Conservation (phyloP, 2,888 invertebrate species). For the Acleris sparsana region DNA sequence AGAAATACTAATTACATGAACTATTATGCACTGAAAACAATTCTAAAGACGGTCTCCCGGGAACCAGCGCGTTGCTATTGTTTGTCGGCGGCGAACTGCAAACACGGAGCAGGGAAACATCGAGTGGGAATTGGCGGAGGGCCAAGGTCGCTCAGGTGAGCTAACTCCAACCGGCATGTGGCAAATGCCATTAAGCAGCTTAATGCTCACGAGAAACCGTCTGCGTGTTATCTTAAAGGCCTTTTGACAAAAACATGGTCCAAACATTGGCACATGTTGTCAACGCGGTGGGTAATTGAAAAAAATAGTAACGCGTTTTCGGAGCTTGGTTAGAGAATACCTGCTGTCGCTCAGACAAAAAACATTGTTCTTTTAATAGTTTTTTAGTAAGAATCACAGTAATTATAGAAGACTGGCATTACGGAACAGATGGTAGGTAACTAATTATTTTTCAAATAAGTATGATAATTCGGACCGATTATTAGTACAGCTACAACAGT, state of each 20-base stretch:
- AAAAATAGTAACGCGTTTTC: too few species aligned
- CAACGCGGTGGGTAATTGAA: constrained; percentile 15
- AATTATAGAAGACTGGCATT: too few species aligned
- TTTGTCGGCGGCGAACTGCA: constrained; percentile 78
- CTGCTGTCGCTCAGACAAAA: too few species aligned
- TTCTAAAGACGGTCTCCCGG: constrained; percentile 43
- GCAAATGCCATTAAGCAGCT: constrained; percentile 37
- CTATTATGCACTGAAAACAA: constrained; percentile 29
- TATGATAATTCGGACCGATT: too few species aligned
- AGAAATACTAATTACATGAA: constrained; percentile 19
- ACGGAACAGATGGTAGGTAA: too few species aligned
- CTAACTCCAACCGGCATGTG: constrained; percentile 59
- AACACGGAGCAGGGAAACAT: constrained; percentile 69
- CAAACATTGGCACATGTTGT: constrained; percentile 53
- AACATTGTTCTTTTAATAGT: too few species aligned
- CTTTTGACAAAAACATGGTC: constrained; percentile 56
- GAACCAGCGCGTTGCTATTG: constrained; percentile 74
- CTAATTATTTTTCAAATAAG: too few species aligned
- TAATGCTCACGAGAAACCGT: constrained; percentile 33
- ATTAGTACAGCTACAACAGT: too few species aligned
- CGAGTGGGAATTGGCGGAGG: constrained; percentile 72
- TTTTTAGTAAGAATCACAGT: too few species aligned
- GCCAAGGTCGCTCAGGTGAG: constrained; percentile 82
- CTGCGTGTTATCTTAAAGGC: constrained; percentile 37
- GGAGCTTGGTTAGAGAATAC: too few species aligned